Percentiles rank a stretch among this genome's conserved stretches.
Evolutionary conservation across 1,140 invertebrate species (phyloP).

Genomic region (Zaprionus gabonicus): DNA sequence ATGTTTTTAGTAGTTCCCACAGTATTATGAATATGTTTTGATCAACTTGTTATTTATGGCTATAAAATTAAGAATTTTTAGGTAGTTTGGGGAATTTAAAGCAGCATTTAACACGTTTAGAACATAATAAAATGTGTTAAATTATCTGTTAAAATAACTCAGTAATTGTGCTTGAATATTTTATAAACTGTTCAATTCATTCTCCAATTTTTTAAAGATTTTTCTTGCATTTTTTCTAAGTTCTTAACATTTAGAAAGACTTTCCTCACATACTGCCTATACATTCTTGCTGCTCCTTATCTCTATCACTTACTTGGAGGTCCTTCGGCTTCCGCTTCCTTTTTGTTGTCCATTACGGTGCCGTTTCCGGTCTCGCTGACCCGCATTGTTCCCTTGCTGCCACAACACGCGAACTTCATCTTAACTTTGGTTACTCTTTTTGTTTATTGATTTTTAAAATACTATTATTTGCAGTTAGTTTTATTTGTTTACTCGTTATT

Average conservation of each 20-base stretch:
- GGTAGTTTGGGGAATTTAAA: background rate
- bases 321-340: conserved; percentile 34
- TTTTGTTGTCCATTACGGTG: conserved; percentile 20
- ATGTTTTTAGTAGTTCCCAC: too few relatives aligned
- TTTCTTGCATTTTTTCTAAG: background rate
- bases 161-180: background rate
- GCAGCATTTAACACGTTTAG: background rate
- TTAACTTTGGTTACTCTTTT: conserved; percentile 15
- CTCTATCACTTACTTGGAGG: conserved; percentile 29
- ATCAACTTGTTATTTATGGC: too few relatives aligned
- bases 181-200: background rate
- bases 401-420: conserved; percentile 45
- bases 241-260: background rate
- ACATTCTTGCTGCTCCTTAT: background rate
- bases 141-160: background rate
- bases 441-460: background rate
- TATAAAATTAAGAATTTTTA: too few relatives aligned
- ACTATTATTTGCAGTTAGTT: conserved; percentile 17
- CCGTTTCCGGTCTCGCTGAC: conserved; percentile 13
- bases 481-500: background rate
- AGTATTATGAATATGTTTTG: too few relatives aligned
- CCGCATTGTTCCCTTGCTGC: conserved; percentile 32
- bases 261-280: too few relatives aligned
- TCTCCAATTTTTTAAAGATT: background rate
- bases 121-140: background rate